These are phyloP conservation scores for Molanna angustata DNA, from an alignment of 2,888 invertebrate species.

Conservation along the genomic window DNA sequence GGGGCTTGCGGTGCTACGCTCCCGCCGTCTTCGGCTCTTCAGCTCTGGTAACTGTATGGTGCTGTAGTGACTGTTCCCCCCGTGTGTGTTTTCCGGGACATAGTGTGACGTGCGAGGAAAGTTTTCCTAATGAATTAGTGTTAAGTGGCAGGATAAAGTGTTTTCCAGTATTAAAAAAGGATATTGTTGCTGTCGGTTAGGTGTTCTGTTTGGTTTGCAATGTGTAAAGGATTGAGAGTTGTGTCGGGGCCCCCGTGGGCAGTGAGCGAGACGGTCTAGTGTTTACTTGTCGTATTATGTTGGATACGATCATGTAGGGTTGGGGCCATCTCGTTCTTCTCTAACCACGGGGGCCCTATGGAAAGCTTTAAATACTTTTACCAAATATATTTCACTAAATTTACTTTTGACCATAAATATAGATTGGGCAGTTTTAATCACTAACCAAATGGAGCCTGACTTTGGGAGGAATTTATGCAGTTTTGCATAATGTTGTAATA, in stretches of 20 bases:
- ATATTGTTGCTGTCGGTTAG: no score
- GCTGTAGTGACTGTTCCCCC: no score
- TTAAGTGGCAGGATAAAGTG: no score
- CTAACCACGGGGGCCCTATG: constrained; percentile 1
- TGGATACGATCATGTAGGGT: constrained; percentile 16
- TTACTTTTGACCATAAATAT: no score
- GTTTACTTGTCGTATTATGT: constrained; percentile 14
- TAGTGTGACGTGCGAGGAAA: no score
- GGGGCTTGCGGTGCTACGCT: constrained; percentile 17
- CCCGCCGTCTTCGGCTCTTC: constrained; percentile 9
- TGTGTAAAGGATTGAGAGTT: not conserved
- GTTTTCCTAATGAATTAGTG: no score
- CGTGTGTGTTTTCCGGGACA: no score
- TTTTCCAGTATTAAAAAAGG: no score
- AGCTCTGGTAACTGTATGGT: no score
- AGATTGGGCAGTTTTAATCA: no score
- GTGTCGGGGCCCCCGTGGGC: not conserved
- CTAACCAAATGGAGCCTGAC: no score
- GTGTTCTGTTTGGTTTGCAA: no score
- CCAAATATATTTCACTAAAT: constrained; percentile 16
- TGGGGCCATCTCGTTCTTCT: not conserved
- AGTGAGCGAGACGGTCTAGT: constrained; percentile 4
- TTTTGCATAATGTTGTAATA: not conserved
- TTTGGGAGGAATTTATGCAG: not conserved
- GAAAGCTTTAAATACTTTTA: constrained; percentile 23